phyloP scores from a whole-genome alignment of 2,113 vertebrate species.

The Grallaria varia region DNA sequence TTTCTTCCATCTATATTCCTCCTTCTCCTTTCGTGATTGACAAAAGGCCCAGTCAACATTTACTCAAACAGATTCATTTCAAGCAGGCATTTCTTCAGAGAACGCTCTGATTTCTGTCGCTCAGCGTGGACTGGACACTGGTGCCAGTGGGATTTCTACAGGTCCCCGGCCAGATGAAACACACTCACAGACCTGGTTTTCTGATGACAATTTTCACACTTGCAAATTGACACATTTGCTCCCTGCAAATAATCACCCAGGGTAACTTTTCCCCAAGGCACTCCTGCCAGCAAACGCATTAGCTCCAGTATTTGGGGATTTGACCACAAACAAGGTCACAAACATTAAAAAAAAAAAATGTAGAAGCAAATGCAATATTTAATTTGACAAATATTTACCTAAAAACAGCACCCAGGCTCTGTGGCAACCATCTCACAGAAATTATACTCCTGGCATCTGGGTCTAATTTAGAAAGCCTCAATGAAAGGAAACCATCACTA shows the following conservation, averaged over 20 bases:
- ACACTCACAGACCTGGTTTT: not conserved
- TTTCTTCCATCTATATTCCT: not conserved
- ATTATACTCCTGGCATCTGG: not conserved
- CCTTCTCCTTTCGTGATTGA: not conserved
- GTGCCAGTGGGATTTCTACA: not conserved
- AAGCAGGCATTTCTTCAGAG: not conserved
- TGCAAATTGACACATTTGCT: not conserved
- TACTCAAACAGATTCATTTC: not conserved
- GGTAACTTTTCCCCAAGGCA: not conserved
- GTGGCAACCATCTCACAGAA: not conserved
- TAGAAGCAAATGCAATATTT: not conserved
- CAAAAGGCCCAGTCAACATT: not conserved
- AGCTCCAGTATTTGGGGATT: not conserved
- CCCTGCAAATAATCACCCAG: not conserved
- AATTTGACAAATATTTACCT: slow-evolving; percentile 15
- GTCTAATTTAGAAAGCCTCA: not conserved
- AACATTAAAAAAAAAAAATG: not conserved
- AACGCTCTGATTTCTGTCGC: rapidly evolving
- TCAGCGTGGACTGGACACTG: not conserved
- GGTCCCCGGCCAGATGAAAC: not conserved
- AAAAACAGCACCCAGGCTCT: not conserved
- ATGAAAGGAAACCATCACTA: not conserved
- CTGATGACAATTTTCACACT: not conserved
- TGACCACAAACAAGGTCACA: not conserved
- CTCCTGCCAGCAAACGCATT: not conserved